phyloP scores from a whole-genome alignment of 2,113 vertebrate genomes.

The Carollia perspicillata region DNA sequence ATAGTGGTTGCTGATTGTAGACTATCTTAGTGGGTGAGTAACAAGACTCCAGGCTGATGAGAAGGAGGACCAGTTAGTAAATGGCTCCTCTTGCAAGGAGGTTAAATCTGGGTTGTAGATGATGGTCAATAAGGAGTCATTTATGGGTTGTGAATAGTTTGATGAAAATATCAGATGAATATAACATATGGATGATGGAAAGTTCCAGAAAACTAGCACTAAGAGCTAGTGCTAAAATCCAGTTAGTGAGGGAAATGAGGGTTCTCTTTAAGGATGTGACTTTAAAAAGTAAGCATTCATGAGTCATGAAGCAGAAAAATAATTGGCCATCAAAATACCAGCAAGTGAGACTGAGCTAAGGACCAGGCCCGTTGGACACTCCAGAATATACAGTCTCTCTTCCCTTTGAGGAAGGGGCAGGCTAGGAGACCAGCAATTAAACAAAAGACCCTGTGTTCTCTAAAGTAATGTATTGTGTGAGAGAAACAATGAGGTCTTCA shows the following conservation, averaged over 20 bases:
- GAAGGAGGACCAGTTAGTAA: not conserved
- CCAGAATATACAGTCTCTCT: not conserved
- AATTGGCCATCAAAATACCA: not conserved
- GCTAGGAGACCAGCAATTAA: not conserved
- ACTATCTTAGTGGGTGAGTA: not conserved
- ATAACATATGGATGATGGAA: not conserved
- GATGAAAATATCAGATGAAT: not conserved
- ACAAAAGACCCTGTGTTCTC: not conserved
- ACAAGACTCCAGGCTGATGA: not conserved
- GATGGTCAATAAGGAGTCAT: not conserved
- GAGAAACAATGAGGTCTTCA: not conserved
- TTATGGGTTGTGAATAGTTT: not conserved
- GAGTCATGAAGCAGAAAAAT: not conserved
- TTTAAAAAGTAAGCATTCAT: not conserved
- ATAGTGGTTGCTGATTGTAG: constrained; percentile 44
- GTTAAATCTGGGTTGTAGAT: not conserved
- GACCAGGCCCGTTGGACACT: not conserved
- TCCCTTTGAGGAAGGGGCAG: not conserved
- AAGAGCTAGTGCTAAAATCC: not conserved
- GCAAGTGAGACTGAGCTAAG: not conserved
- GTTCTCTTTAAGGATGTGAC: not conserved
- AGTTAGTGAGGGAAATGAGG: not conserved
- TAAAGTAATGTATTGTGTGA: not conserved
- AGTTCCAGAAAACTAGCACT: not conserved
- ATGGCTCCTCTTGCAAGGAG: not conserved